Evolutionary conservation across 2,888 invertebrate species (phyloP).

Genomic region (Macaria notata): DNA sequence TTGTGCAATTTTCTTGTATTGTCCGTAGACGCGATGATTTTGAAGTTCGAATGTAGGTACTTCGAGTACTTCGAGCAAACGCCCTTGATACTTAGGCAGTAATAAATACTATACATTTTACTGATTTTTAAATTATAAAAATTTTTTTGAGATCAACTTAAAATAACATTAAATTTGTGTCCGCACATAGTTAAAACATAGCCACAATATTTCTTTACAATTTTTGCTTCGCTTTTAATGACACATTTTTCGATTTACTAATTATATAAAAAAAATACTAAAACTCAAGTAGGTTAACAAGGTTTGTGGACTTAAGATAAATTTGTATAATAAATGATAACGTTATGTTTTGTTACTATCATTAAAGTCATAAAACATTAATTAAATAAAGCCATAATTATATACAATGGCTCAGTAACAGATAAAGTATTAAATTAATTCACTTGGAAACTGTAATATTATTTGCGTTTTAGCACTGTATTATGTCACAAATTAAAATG

Average conservation of each 20-base stretch:
- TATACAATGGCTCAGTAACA: constrained; percentile 12
- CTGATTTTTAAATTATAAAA: too few species aligned
- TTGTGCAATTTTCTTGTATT: constrained; percentile 77
- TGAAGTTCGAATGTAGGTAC: constrained; percentile 7
- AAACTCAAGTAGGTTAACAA: too few species aligned
- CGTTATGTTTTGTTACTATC: constrained; percentile 8
- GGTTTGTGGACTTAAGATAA: too few species aligned
- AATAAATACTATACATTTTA: too few species aligned
- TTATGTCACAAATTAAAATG: background rate
- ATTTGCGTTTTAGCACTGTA: too few species aligned
- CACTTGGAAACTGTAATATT: constrained; percentile 12
- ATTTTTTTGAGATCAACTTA: too few species aligned
- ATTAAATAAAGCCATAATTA: constrained; percentile 15
- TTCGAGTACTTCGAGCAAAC: background rate
- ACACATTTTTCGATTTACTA: too few species aligned
- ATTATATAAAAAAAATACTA: too few species aligned
- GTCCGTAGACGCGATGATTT: constrained; percentile 33
- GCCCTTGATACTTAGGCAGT: constrained; percentile 39
- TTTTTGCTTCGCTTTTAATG: too few species aligned
- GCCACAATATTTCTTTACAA: too few species aligned
- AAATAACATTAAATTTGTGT: too few species aligned
- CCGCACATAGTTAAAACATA: too few species aligned
- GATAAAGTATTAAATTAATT: constrained; percentile 19
- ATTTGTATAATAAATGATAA: constrained; percentile 5
- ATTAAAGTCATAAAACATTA: constrained; percentile 16